phyloP scores from a whole-genome alignment of 2,888 invertebrate species.

The Chloromyia formosa region DNA sequence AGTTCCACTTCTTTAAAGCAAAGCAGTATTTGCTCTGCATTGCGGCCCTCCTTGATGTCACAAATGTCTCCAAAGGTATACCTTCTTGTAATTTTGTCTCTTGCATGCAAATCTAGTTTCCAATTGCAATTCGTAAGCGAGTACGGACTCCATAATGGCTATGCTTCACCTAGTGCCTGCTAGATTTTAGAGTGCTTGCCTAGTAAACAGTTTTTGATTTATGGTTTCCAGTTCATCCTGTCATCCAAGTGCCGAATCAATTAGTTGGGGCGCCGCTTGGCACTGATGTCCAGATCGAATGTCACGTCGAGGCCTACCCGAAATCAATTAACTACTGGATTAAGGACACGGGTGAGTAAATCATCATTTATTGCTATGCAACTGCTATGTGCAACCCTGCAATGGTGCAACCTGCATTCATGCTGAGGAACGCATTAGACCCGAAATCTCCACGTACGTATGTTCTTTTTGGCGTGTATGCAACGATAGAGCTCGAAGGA shows the following conservation, averaged over 20 bases:
- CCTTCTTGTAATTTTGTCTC: slow-evolving; percentile 3
- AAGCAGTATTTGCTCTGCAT: too few species aligned
- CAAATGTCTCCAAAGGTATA: too few species aligned
- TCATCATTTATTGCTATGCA: slow-evolving; percentile 46
- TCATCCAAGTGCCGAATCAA: slow-evolving; percentile 92
- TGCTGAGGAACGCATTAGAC: slow-evolving; percentile 27
- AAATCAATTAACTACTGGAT: slow-evolving; percentile 93
- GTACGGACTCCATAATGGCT: not conserved
- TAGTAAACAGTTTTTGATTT: slow-evolving; percentile 55
- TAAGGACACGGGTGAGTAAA: slow-evolving; percentile 79
- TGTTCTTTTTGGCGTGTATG: slow-evolving; percentile 22
- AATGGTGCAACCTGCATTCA: slow-evolving; percentile 5
- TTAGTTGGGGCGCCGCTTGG: slow-evolving; percentile 87
- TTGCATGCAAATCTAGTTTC: slow-evolving; percentile 42
- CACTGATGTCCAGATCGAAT: slow-evolving; percentile 87
- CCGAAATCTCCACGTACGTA: slow-evolving; percentile 37
- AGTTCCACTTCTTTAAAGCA: too few species aligned
- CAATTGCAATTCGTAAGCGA: not conserved
- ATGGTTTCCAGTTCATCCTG: slow-evolving; percentile 79
- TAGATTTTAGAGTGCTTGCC: slow-evolving; percentile 5
- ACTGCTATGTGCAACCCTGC: slow-evolving; percentile 22
- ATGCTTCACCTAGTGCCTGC: not conserved
- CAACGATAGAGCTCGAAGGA: not conserved
- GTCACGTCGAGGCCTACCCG: slow-evolving; percentile 89
- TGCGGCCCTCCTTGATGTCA: too few species aligned